These are phyloP conservation scores for Melanchra persicariae DNA, from an alignment of 2,888 invertebrate species.

Conservation along the genomic window DNA sequence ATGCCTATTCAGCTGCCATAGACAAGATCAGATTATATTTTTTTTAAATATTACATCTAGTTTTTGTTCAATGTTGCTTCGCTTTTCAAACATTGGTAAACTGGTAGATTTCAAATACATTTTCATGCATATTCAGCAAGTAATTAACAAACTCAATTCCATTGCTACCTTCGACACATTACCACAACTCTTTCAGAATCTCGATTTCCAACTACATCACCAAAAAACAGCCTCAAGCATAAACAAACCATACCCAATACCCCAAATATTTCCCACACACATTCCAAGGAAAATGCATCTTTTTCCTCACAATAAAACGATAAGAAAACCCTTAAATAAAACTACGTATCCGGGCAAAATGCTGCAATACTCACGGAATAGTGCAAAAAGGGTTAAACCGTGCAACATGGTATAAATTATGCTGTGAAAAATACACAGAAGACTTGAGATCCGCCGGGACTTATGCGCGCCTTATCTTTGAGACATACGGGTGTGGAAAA, in stretches of 20 bases:
- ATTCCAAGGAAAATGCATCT: conserved; percentile 18
- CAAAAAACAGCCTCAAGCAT: conserved; percentile 3
- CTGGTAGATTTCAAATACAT: no score
- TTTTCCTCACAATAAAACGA: conserved; percentile 23
- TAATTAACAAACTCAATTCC: no score
- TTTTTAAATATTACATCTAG: no score
- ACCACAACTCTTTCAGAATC: no score
- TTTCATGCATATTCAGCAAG: no score
- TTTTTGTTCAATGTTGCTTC: no score
- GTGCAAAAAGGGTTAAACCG: conserved; percentile 65
- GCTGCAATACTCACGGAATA: conserved; percentile 56
- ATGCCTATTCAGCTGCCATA: no score
- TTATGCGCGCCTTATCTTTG: conserved; percentile 60
- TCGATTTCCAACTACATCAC: not conserved
- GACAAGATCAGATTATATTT: no score
- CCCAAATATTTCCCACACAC: not conserved
- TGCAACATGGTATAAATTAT: conserved; percentile 71
- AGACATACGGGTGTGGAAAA: conserved; percentile 32
- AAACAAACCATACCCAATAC: not conserved
- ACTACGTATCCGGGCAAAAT: conserved; percentile 30
- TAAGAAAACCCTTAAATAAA: conserved; percentile 42
- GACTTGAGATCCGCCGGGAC: conserved; percentile 60
- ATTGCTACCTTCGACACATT: no score
- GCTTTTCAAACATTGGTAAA: no score
- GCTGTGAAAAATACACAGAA: conserved; percentile 70